phyloP scores from a whole-genome alignment of 2,113 vertebrate species.

The Strix uralensis region DNA sequence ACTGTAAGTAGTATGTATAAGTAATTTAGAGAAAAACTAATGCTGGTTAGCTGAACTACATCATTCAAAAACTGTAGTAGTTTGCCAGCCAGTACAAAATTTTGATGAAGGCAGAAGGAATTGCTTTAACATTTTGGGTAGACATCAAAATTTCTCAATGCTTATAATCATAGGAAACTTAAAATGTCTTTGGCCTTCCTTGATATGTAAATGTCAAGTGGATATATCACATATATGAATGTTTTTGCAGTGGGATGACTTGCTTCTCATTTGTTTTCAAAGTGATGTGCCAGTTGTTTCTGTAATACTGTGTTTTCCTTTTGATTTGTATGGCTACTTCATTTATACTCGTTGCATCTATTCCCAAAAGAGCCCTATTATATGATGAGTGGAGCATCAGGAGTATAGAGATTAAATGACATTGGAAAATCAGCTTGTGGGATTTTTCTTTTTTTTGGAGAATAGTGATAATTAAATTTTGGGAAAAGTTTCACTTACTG shows the following conservation, averaged over 20 bases:
- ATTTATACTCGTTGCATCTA: not conserved
- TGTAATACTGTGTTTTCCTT: not conserved
- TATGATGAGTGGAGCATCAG: not conserved
- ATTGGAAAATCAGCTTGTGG: not conserved
- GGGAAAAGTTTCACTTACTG: conserved; percentile 7
- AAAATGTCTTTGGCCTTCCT: not conserved
- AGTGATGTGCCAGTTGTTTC: not conserved
- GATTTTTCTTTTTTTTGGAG: not conserved
- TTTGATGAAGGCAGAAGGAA: not conserved
- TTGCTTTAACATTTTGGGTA: not conserved
- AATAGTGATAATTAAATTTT: not conserved
- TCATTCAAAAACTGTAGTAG: not conserved
- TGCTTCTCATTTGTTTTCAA: not conserved
- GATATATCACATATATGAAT: not conserved
- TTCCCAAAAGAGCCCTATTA: not conserved
- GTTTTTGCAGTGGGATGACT: not conserved
- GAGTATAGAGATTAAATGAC: not conserved
- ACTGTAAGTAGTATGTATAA: not conserved
- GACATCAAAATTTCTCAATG: not conserved
- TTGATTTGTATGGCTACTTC: not conserved
- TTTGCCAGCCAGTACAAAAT: not conserved
- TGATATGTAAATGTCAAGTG: not conserved
- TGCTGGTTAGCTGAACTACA: not conserved
- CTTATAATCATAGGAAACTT: not conserved
- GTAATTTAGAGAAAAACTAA: not conserved